A percentile compares a stretch with the other conserved stretches of the same genome.
Evolutionary conservation across 2,113 vertebrate genomes (phyloP).

Genomic region (Microcebus lehilahytsara): DNA sequence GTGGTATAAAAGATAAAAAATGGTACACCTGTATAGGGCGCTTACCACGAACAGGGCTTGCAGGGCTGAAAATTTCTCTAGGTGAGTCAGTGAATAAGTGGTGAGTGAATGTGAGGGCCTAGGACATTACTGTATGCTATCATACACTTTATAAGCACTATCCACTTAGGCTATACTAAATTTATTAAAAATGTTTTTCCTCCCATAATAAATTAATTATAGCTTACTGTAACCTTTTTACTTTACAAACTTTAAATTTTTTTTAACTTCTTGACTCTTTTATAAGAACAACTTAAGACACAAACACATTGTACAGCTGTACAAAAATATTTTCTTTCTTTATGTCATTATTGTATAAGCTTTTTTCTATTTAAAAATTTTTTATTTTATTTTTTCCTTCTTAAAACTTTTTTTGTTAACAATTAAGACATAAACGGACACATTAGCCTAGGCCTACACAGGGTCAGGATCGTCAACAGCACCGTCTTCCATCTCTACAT

Average conservation of each 20-base stretch:
- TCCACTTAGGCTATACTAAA: not conserved
- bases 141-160: not conserved
- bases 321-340: not conserved
- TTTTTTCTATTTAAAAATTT: not conserved
- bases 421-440: not conserved
- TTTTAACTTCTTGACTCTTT: not conserved
- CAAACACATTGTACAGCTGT: not conserved
- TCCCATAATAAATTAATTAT: not conserved
- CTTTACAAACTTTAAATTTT: not conserved
- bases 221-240: not conserved
- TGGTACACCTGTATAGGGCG: not conserved
- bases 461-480: not conserved
- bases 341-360: not conserved
- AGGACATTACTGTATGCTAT: not conserved
- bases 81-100: not conserved
- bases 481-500: not conserved
- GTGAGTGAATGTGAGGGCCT: not conserved
- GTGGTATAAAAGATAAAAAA: not conserved
- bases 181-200: not conserved
- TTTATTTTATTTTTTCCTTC: not conserved
- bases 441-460: not conserved
- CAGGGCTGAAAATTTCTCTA: not conserved
- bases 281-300: not conserved
- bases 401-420: not conserved
- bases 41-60: not conserved